These are phyloP conservation scores for Latheticus oryzae DNA, from an alignment of 2,888 invertebrate species.

Conservation along the genomic window DNA sequence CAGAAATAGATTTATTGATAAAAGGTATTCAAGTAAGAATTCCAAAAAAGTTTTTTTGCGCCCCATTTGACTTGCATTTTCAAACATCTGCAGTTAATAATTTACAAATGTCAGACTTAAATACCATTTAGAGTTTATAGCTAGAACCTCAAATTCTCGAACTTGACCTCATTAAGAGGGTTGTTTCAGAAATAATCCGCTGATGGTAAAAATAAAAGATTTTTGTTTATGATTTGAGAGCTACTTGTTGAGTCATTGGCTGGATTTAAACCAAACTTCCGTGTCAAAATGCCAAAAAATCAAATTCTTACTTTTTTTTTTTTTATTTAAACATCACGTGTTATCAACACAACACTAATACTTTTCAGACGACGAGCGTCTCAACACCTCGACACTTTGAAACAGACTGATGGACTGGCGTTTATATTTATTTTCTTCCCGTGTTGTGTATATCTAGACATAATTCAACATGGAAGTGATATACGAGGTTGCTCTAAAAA, in stretches of 20 bases:
- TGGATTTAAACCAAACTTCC: background rate
- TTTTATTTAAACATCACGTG: background rate
- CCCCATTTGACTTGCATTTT: slow-evolving; percentile 15
- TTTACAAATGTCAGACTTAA: slow-evolving; percentile 23
- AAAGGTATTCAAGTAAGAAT: slow-evolving; percentile 9
- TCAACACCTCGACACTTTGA: slow-evolving; percentile 42
- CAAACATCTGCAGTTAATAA: slow-evolving; percentile 25
- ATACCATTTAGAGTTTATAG: slow-evolving; percentile 24
- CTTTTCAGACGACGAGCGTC: slow-evolving; percentile 48
- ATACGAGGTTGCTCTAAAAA: slow-evolving; percentile 29
- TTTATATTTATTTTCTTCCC: slow-evolving; percentile 39
- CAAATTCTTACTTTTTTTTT: slow-evolving; percentile 8
- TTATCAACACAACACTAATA: slow-evolving; percentile 22
- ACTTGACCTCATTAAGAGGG: slow-evolving; percentile 36
- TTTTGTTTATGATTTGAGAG: slow-evolving; percentile 12
- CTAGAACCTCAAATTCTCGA: slow-evolving; percentile 13
- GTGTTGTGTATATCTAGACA: slow-evolving; percentile 23
- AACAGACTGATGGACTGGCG: slow-evolving; percentile 42
- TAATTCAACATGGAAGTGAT: slow-evolving; percentile 40
- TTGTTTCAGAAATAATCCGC: slow-evolving; percentile 28
- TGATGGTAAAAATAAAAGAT: slow-evolving; percentile 2
- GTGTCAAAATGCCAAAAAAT: background rate
- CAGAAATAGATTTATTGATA: slow-evolving; percentile 27
- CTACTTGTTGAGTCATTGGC: slow-evolving; percentile 18
- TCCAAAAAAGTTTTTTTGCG: slow-evolving; percentile 13